A percentile compares a stretch with the other conserved stretches of the same genome.
phyloP scores from a whole-genome alignment of 2,797 vertebrate genomes.

The Catharus ustulatus region DNA sequence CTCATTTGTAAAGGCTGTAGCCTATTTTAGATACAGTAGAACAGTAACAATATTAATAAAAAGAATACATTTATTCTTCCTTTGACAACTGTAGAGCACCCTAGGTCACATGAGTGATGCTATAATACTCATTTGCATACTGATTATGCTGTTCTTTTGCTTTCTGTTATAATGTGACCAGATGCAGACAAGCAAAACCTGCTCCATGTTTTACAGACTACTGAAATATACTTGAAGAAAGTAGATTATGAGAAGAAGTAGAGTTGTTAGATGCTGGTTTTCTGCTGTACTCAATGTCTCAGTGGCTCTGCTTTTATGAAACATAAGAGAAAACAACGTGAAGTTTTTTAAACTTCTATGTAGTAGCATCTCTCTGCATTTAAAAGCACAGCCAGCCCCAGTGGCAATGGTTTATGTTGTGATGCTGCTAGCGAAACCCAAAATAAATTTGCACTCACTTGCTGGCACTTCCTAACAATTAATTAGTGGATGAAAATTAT shows the following conservation, averaged over 20 bases:
- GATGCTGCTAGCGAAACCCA: not conserved
- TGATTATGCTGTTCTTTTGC: not conserved
- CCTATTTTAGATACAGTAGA: not conserved
- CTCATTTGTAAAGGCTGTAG: not conserved
- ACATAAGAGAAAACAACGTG: not conserved
- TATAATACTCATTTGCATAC: not conserved
- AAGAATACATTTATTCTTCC: not conserved
- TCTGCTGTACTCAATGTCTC: not conserved
- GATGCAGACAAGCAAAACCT: not conserved
- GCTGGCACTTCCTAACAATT: not conserved
- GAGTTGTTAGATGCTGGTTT: not conserved
- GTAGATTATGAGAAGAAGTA: not conserved
- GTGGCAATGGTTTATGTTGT: not conserved
- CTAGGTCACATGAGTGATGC: not conserved
- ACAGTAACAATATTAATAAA: not conserved
- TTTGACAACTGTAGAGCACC: not conserved
- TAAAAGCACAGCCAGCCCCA: not conserved
- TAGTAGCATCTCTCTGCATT: not conserved
- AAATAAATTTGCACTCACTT: not conserved
- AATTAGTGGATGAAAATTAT: not conserved
- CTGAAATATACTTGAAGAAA: not conserved
- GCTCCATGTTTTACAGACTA: not conserved
- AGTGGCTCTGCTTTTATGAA: not conserved
- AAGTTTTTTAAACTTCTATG: accelerated
- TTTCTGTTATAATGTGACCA: not conserved